These are phyloP conservation scores for Ceratothoa steindachneri DNA, from an alignment of 2,888 invertebrate species.

Conservation along the genomic window DNA sequence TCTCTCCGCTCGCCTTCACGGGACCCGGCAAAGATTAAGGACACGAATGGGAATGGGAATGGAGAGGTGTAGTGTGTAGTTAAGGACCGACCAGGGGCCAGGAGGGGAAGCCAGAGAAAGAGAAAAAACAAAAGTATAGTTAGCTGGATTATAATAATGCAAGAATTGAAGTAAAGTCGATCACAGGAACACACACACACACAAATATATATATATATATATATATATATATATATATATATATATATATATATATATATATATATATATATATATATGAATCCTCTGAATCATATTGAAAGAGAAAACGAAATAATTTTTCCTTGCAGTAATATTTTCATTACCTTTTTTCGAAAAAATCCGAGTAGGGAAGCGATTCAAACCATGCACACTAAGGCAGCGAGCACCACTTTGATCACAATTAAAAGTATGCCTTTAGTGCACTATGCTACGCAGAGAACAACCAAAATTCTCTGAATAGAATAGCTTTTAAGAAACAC, in stretches of 20 bases:
- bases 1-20: not conserved
- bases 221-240: conserved; percentile 5
- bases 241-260: conserved; percentile 17
- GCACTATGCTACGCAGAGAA: no score
- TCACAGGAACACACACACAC: no score
- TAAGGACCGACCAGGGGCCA: not conserved
- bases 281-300: not conserved
- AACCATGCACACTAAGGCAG: no score
- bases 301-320: no score
- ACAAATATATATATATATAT: not conserved
- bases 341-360: no score
- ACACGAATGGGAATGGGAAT: not conserved
- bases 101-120: not conserved
- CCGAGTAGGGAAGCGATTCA: no score
- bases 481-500: no score
- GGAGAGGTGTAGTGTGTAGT: not conserved
- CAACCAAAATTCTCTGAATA: no score
- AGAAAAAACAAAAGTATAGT: not conserved
- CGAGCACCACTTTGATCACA: no score
- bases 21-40: conserved; percentile 8
- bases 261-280: not conserved
- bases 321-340: no score
- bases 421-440: no score
- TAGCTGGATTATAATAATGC: not conserved
- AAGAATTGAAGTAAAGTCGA: not conserved